phyloP scores from a whole-genome alignment of 2,888 invertebrate genomes.

The Zeuzera pyrina region DNA sequence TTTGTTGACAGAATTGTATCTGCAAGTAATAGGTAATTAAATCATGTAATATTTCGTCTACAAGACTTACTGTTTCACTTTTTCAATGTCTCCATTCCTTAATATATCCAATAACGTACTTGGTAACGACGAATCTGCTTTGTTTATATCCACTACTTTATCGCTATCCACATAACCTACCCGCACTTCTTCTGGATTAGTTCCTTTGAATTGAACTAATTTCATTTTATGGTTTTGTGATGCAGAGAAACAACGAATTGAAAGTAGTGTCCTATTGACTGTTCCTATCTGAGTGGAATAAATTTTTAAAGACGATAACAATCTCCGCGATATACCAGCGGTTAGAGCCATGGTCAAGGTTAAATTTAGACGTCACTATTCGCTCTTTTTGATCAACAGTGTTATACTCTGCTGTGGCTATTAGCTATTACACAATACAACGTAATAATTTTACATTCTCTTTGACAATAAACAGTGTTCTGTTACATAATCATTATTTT shows the following conservation, averaged over 20 bases:
- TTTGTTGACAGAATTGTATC: too few species aligned
- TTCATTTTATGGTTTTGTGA: conserved; percentile 69
- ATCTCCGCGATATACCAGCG: conserved; percentile 20
- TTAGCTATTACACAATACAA: too few species aligned
- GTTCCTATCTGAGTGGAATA: conserved; percentile 20
- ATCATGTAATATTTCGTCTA: too few species aligned
- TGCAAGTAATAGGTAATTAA: too few species aligned
- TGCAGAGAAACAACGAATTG: conserved; percentile 27
- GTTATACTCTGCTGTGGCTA: too few species aligned
- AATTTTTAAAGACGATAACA: conserved; percentile 33
- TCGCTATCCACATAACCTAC: conserved; percentile 76
- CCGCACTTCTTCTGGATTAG: conserved; percentile 73
- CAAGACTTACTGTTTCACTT: conserved; percentile 43
- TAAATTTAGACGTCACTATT: conserved; percentile 20
- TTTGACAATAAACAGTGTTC: too few species aligned
- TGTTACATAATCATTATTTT: too few species aligned
- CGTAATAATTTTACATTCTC: too few species aligned
- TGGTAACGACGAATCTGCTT: conserved; percentile 57
- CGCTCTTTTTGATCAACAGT: too few species aligned
- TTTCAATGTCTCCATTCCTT: conserved; percentile 36
- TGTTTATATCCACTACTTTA: conserved; percentile 79
- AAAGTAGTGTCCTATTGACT: conserved; percentile 16
- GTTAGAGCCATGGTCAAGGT: conserved; percentile 32
- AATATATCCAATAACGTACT: conserved; percentile 59
- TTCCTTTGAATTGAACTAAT: conserved; percentile 78